Base-by-base conservation (phyloP, 1,140 invertebrate species). In the Drosophila murphyi region DNA sequence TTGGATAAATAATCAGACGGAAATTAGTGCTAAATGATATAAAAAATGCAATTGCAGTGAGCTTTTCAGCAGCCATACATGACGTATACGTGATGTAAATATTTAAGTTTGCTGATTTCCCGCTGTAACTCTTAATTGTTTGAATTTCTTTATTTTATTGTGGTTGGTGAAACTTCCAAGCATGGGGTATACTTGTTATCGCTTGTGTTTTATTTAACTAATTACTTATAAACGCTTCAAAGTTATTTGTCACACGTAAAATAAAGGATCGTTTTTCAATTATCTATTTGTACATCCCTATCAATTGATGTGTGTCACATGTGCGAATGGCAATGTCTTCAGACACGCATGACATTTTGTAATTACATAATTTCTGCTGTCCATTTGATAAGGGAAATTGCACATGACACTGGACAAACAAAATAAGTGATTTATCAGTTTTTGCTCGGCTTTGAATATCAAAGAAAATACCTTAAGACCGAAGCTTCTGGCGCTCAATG, bases 51-150 rank as follows among this genome's bases (percentile, higher is more conserved):
- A 7, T 77, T 56, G 73, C 57, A 72, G 37, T 5, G 29, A 37
- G 37, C 35, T 50, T 61, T 43, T 10, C n/a, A 59, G 41, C 41
- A 77, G 73, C 57, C 62, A 50, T 41, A 78, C 63, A 56, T 48
- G 68, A 57, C 68, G 79, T 82, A 73, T 80, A 81, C 78, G 78
- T 81, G 78, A 81, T 48, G 43, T 80, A 59, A 64, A 80, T 75
- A 50, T 64, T 60, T 34, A 50, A 67, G 4, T 5, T 39, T 73
- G 69, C 62, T 45, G 20, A 12, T n/a, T 55, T 35, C 20, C 20
- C 20, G 29, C 39, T 72, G n/a, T 34, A 7, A 37, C 39, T 3
- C 3, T 43, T 34, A 34, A 5, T 34, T 43, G 37, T 8, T 10
- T 39, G 34, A 47, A 61, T 29, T 31, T 41, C 20, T 50, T 29